Percentiles rank a stretch among this genome's conserved stretches.
Evolutionary conservation across 2,888 invertebrate species (phyloP).

Genomic region (Galeruca laticollis): DNA sequence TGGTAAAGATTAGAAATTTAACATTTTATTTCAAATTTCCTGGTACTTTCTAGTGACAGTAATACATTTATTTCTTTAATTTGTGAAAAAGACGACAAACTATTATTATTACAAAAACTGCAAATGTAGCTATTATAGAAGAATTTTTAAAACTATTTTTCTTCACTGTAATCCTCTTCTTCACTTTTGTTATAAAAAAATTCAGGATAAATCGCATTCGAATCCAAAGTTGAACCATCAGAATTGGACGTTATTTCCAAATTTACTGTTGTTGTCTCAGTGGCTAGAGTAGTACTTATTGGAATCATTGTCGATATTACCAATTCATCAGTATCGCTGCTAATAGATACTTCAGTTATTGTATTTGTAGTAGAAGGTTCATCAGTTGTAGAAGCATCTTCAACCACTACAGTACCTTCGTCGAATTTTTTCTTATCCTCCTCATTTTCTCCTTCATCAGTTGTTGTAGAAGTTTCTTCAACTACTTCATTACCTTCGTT

Average conservation of each 20-base stretch:
- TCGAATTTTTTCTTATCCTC: background rate
- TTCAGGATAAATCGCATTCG: constrained; percentile 39
- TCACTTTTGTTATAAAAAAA: constrained; percentile 34
- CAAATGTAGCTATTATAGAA: background rate
- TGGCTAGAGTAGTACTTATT: background rate
- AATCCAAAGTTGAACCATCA: constrained; percentile 22
- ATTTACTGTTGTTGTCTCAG: constrained; percentile 6
- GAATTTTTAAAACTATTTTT: background rate
- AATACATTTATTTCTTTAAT: too few relatives aligned
- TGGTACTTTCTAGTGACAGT: too few relatives aligned
- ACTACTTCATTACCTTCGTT: too few relatives aligned
- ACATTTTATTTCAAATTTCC: too few relatives aligned
- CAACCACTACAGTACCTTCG: background rate
- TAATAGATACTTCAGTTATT: too few relatives aligned
- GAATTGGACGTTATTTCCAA: background rate
- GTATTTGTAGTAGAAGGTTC: too few relatives aligned
- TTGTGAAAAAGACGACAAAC: too few relatives aligned
- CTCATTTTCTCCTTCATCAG: too few relatives aligned
- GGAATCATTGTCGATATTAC: background rate
- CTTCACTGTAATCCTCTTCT: constrained; percentile 14
- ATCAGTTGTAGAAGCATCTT: background rate
- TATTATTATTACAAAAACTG: too few relatives aligned
- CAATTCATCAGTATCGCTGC: too few relatives aligned
- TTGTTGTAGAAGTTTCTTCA: constrained; percentile 5
- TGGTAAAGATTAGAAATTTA: too few relatives aligned